phyloP scores from a whole-genome alignment of 1,140 invertebrate genomes.

The Heliothis virescens region DNA sequence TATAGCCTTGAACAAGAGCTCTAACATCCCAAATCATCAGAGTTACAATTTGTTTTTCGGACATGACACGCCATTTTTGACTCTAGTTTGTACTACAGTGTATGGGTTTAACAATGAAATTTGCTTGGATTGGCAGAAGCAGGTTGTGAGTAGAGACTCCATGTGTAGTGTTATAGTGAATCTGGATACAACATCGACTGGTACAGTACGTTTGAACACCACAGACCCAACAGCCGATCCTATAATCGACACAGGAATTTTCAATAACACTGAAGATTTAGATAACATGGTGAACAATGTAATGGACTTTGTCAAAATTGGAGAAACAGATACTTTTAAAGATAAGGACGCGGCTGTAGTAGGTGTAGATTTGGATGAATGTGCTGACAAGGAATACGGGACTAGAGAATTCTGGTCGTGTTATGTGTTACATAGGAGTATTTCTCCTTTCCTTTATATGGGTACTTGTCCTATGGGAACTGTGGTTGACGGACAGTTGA shows the following conservation, averaged over 20 bases:
- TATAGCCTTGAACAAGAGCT: background rate
- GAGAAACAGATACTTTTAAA: background rate
- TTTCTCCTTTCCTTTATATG: background rate
- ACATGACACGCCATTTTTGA: background rate
- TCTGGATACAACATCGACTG: background rate
- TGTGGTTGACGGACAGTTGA: background rate
- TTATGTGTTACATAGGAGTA: background rate
- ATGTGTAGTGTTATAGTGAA: background rate
- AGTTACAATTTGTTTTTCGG: background rate
- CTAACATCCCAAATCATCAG: background rate
- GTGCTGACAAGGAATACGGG: background rate
- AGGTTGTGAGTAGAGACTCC: background rate
- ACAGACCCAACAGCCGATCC: slow-evolving; percentile 8
- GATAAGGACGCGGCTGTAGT: background rate
- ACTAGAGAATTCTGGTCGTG: slow-evolving; percentile 25
- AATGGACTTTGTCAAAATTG: background rate
- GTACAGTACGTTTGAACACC: background rate
- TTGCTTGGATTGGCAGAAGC: background rate
- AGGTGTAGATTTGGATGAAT: slow-evolving; percentile 14
- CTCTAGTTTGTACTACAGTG: background rate
- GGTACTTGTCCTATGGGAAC: slow-evolving; percentile 8
- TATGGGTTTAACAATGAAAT: background rate
- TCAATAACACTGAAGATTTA: background rate
- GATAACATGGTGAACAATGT: background rate
- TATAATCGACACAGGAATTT: background rate